Conservation (phyloP, 2,797 vertebrate species). For the Cossypha heuglini region DNA sequence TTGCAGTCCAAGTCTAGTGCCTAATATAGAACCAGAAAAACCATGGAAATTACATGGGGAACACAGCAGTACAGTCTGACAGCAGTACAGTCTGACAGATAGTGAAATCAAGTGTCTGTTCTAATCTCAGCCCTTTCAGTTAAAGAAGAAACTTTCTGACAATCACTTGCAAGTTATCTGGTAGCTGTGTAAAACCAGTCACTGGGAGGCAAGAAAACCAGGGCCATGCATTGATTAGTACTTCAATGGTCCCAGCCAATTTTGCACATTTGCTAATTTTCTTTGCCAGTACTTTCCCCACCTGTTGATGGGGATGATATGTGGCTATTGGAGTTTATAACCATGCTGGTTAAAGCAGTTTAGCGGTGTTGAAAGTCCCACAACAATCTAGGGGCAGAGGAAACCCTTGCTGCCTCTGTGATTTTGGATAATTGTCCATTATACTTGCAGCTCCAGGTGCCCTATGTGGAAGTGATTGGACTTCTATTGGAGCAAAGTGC, state of each 20-base stretch:
- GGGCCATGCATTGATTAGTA: neutral
- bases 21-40: neutral
- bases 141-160: neutral
- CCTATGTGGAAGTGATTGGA: neutral
- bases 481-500: neutral
- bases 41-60: neutral
- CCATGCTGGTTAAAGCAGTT: neutral
- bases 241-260: neutral
- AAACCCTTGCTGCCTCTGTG: neutral
- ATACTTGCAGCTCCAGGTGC: neutral
- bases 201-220: neutral
- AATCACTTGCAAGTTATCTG: neutral
- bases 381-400: fast-evolving
- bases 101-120: neutral
- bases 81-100: neutral
- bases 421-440: neutral
- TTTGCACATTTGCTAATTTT: neutral
- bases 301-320: neutral
- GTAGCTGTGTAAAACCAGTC: neutral
- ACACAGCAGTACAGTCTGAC: neutral
- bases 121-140: neutral
- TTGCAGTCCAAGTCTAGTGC: neutral
- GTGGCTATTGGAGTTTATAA: neutral
- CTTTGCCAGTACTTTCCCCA: neutral
- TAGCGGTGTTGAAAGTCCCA: neutral